Base-by-base conservation (phyloP, 1,140 invertebrate species). In the Calliopsis andreniformis region DNA sequence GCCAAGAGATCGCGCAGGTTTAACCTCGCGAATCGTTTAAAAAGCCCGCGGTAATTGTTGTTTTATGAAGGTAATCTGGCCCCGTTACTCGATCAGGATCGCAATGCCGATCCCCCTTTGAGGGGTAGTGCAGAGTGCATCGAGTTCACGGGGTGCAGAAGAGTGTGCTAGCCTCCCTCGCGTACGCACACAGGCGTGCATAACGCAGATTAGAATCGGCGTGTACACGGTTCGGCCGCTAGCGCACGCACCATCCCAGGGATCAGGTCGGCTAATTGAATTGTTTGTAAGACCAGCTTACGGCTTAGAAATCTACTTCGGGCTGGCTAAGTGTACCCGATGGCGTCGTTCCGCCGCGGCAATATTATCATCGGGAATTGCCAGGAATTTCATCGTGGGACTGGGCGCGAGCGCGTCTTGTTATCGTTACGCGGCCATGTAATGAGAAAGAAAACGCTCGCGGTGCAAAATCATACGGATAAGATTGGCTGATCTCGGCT, bases 261-360 rank as follows among this genome's bases (percentile, higher is more conserved):
- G 66, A 73, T 80, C 61, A 43, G 66, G 66, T 63, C 59, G 39
- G 53, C 62, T 85, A 85, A 85, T 85, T 84, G 83, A 85, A 85
- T 84, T 64, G 83, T 84, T 71, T 81, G 68, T 81, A 84, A 84
- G 75, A 81, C 45, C 51, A 56, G 75, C 72, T 84, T 66, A 77
- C 20, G 69, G 49, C 47, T 55, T 45, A 64, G 82, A 78, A 63
- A 83, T 79, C 67, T 47, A 42, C 51, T 45, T 43, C 45, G 16
- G 49, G 18, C 28, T 25, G 66, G 16, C 45, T 59, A 72, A 80
- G 66, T 66, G 77, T 73, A 72, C 14, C 59, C 42, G n/a, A 42
- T 20, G 63, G n/a, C 25, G 45, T 20, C 30, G 47, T 66, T 80
- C 39, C 23, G 30, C 55, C 58, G 23, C 49, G 59, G 39, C 49